Base-by-base conservation (phyloP, 2,797 vertebrate species). In the Rhinogobio ventralis region DNA sequence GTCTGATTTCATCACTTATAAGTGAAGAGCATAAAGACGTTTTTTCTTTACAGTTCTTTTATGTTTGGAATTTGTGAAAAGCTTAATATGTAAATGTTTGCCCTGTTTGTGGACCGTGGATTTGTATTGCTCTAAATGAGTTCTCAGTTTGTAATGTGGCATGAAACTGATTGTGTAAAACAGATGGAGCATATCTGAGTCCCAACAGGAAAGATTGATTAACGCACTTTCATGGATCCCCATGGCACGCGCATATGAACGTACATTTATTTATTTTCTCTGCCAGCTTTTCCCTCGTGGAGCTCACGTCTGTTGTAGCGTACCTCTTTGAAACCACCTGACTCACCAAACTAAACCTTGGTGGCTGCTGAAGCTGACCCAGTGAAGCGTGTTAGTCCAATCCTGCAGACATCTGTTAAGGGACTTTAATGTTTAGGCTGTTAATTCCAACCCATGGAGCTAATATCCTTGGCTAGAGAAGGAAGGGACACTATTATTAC, bases 351-450 rank as follows among this genome's bases (percentile, higher is more conserved):
- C 49, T 60, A 78, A 86, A 81, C 79, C 71, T 74, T 51, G 36
- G 17, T 77, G 64, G 66, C 69, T 69, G 28, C 68, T 64, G 53
- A 25, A 17, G 14, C 81, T 87, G 46, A 88, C 85, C 82, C 53
- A 85, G 82, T 84, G 85, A 83, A 71, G 82, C 57, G 19, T 85
- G 85, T 85, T 83, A 28, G 69, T 85, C 15, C 68, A 86, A 86
- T 86, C 86, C 71, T 74, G 42, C 68, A 60, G 83, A 85, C 88
- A 86, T 88, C 85, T 85, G 86, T 76, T 79, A 53, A 80, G 75
- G 64, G 86, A 66, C 74, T 89, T 89, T 86, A 84, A 76, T 77
- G 66, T 80, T 60, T 55, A 78, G 39, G 36, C 72, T 86, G 64
- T 88, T 86, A 86, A 88, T 80, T 81, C 79, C 69, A 71, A 28